Evolutionary conservation across 2,113 vertebrate species (phyloP), one percentile per base, ranked within the genome.

Genomic region (Paratilapia polleni): DNA sequence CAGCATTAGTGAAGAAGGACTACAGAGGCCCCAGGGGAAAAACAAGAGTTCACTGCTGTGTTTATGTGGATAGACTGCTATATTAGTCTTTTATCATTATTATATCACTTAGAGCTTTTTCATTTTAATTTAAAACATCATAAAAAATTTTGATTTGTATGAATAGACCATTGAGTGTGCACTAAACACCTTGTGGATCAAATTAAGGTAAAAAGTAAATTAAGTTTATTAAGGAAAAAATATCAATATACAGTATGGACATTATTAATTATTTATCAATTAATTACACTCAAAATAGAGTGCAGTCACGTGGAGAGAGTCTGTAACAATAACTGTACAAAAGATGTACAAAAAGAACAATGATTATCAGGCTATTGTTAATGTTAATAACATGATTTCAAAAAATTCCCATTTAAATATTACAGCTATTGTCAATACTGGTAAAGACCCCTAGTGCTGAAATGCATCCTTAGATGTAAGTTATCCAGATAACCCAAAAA

Each of bases 1-100:
- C 11, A 59, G 66, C 49, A n/a, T 80, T 57, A 24, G 77, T 26
- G 20, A 22, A 24, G 38, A 38, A 64, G 77, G 43, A 56, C 80
- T 41, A 1, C 17, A 36, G n/a, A 5, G 22, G 64, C 77, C 38
- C 11, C 20, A 1, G 57, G 79, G 79, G 2, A 17, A 38, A 77
- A 56, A 61, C n/a, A 19, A 34, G 28, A 63, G 22, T n/a, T 76
- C 11, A 15, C 66, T 38, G 41, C 63, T 20, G n/a, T 0, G 68
- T 43, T 78, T 6, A n/a, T 19, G n/a, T 41, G 14, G 26, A 24
- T 17, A 9, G n/a, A 0, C 4, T 0, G 2, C 34, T 43, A 1
- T 2, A 24, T 49, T 17, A 22, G 20, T 26, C 36, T 36, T 36
- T 36, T 36, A 36, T 36, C 36, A 36, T 52, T 59, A 14, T 6